Evolutionary conservation across 1,140 invertebrate species (phyloP).

Genomic region (Bemisia tabaci): DNA sequence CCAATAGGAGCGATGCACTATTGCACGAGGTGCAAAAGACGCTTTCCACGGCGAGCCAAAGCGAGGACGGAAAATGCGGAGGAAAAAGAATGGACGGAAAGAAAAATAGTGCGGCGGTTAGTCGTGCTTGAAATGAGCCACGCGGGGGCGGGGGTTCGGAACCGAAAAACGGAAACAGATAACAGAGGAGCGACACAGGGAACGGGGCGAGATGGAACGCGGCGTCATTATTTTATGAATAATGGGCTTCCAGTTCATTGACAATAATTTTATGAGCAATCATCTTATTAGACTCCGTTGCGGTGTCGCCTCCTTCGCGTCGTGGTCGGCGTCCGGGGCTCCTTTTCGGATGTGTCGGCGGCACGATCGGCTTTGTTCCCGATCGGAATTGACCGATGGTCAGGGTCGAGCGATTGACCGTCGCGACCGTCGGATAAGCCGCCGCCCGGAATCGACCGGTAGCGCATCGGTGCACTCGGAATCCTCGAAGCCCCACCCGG

Average conservation of each 20-base stretch:
- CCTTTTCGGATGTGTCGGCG: background rate
- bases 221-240: background rate
- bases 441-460: too few species aligned
- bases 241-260: background rate
- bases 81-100: background rate
- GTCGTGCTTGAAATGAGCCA: background rate
- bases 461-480: too few species aligned
- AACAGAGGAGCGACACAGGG: background rate
- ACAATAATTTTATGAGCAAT: background rate
- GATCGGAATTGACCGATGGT: too few species aligned
- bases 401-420: too few species aligned
- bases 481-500: too few species aligned
- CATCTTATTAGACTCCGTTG: background rate
- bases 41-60: too few species aligned
- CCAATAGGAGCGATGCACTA: too few species aligned
- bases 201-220: background rate
- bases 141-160: background rate
- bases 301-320: background rate
- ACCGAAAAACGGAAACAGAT: background rate
- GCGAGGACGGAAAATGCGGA: background rate
- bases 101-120: background rate
- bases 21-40: too few species aligned
- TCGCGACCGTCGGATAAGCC: too few species aligned
- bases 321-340: background rate
- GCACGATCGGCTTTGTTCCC: too few species aligned